Conservation (phyloP, 2,888 invertebrate species). For the Microplitis manilae region DNA sequence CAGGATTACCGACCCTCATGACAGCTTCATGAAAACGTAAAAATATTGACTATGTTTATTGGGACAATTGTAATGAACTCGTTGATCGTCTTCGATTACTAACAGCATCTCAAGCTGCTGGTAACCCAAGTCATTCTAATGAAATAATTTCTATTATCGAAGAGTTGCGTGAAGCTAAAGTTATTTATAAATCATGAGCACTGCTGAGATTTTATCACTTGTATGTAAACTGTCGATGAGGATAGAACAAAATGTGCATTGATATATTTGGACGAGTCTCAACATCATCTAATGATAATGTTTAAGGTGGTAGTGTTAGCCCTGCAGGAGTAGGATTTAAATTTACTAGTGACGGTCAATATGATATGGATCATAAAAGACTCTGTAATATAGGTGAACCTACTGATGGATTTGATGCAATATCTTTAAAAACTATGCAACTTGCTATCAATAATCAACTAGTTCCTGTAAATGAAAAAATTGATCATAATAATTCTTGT, state of each 20-base stretch:
- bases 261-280: constrained; percentile 29
- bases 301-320: constrained; percentile 14
- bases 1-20: neutral
- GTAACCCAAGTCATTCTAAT: constrained; percentile 43
- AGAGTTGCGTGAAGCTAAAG: constrained; percentile 32
- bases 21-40: neutral
- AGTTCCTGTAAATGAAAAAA: too few relatives aligned
- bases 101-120: constrained; percentile 44
- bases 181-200: constrained; percentile 44
- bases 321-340: constrained; percentile 29
- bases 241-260: constrained; percentile 10
- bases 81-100: constrained; percentile 44
- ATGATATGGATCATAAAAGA: constrained; percentile 40
- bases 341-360: constrained; percentile 34
- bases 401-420: constrained; percentile 28
- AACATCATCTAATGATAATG: neutral
- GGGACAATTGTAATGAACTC: constrained; percentile 49
- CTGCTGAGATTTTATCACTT: neutral
- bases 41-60: constrained; percentile 44
- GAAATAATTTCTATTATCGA: constrained; percentile 43
- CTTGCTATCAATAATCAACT: neutral
- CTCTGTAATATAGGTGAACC: constrained; percentile 40
- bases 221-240: neutral
- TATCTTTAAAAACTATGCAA: constrained; percentile 8
- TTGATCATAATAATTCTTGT: too few relatives aligned